Conservation (phyloP, 92 coral and sea anemone species). For the Parazoanthus darwini region DNA sequence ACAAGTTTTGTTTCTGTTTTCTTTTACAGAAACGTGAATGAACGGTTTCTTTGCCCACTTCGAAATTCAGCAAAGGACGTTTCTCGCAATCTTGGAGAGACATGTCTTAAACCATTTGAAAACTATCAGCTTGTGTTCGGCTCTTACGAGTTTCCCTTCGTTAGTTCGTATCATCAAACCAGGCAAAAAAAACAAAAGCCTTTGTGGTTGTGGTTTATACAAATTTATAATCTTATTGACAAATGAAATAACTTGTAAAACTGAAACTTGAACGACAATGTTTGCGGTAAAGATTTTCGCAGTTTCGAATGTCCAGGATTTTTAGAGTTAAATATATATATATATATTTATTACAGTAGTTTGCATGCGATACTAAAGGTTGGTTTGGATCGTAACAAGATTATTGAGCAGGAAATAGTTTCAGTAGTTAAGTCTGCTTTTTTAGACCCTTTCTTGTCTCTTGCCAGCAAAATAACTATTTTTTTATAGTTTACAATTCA, state of each 20-base stretch:
- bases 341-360: not conserved
- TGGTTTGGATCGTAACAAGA: not conserved
- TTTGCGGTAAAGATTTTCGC: not conserved
- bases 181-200: not conserved
- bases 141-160: not conserved
- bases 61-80: not conserved
- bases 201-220: not conserved
- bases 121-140: not conserved
- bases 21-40: slow-evolving; percentile 5
- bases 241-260: not conserved
- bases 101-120: not conserved
- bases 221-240: not conserved
- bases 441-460: not conserved
- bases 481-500: not conserved
- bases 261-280: not conserved
- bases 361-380: not conserved
- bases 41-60: not conserved
- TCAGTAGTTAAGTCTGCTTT: not conserved
- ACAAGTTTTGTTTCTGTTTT: not conserved
- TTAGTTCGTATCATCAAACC: not conserved
- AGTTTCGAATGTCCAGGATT: not conserved
- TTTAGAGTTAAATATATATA: not conserved
- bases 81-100: not conserved
- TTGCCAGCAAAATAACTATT: not conserved
- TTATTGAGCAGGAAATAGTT: not conserved